Base-by-base conservation (phyloP, 1,140 invertebrate species). In the Geopemphigus sp. region DNA sequence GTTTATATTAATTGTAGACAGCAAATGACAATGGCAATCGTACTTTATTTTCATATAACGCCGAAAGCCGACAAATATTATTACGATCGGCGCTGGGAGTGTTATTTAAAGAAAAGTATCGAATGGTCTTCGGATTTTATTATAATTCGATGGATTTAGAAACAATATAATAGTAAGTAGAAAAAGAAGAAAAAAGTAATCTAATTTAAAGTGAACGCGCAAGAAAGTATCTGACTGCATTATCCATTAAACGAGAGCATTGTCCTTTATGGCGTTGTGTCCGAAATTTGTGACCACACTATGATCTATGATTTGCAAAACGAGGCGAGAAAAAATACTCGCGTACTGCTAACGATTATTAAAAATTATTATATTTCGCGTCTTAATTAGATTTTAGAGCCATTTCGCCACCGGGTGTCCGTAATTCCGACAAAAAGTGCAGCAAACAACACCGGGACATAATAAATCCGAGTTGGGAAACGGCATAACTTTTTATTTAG, bases 311-410 rank as follows among this genome's bases (percentile, higher is more conserved):
- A 70, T 53, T 74, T 26, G 72, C 54, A 22, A 74, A 74, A 56
- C 54, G 29, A 39, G 29, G 50, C 54, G 54, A 57, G 32, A 32
- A 73, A 74, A 57, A 74, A 57, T 24, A 56, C 11, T 17, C 50
- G 54, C 0, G 11, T 14, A 22, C 57, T 57, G 39, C 73, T 76
- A 76, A 76, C 73, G 73, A 76, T 61, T 76, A 76, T 76, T 76
- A 76, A 76, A 76, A 76, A 76, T 76, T 59, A 76, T 76, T 57
- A 76, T 61, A 61, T 76, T 76, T 61, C 22, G 11, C 73, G 73
- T 76, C 56, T 76, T 76, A 76, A 76, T 76, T 76, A 76, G 73
- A 76, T 76, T 76, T 76, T 76, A 76, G 56, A 76, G 56, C 73
- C 73, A 61, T 76, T 76, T 15, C 32, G 56, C 73, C 73, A 61